Percentiles rank a stretch among this genome's conserved stretches.
Conservation (phyloP, 2,113 vertebrate species). For the Heloderma charlesbogerti region DNA sequence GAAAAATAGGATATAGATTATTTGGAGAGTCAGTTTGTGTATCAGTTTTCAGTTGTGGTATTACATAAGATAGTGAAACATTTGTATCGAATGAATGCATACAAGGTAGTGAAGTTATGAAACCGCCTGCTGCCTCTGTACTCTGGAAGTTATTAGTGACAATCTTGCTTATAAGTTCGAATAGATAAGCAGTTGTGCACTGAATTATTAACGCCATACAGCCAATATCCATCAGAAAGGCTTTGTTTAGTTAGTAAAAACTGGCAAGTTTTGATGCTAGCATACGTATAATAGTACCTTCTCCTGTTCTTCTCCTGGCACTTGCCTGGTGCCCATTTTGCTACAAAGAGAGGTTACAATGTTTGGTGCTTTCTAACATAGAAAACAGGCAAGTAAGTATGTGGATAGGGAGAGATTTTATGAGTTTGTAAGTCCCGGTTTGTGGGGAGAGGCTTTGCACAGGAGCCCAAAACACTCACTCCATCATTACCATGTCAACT, state of each 20-base stretch:
- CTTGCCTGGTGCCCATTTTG: not conserved
- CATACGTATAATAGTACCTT: not conserved
- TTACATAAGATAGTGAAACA: not conserved
- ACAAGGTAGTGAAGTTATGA: not conserved
- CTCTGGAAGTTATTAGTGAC: not conserved
- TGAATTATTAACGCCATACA: not conserved
- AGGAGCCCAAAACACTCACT: not conserved
- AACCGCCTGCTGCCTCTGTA: not conserved
- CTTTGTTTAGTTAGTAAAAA: not conserved
- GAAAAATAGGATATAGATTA: constrained; percentile 55
- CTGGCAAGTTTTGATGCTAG: not conserved
- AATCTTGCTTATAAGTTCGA: not conserved
- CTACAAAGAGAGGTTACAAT: not conserved
- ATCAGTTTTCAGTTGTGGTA: not conserved
- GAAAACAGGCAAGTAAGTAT: too few species aligned
- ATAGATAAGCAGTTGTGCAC: not conserved
- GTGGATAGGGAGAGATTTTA: not conserved
- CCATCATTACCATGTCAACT: not conserved
- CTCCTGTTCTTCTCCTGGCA: not conserved
- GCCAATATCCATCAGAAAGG: not conserved
- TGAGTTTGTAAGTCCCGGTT: not conserved
- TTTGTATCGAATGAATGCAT: not conserved
- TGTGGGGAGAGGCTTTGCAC: not conserved
- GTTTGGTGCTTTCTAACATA: too few species aligned
- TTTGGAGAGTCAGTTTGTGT: not conserved